Conservation (phyloP, 2,888 invertebrate species). For the Leptopilina syphax region DNA sequence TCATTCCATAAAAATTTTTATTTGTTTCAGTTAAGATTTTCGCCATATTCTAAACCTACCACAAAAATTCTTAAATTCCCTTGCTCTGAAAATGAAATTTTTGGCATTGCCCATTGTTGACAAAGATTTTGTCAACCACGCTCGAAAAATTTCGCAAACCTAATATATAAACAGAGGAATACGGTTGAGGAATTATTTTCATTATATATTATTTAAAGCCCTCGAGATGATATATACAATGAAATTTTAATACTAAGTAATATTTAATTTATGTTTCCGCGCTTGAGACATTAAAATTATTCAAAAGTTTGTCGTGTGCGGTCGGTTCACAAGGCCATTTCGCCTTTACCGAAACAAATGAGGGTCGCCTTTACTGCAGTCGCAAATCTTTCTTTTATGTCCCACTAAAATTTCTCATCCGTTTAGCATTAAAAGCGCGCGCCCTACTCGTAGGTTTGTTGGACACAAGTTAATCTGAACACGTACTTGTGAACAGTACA, state of each 20-base stretch:
- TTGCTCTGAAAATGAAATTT: no score
- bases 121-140: no score
- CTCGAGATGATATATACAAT: no score
- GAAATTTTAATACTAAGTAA: constrained; percentile 1
- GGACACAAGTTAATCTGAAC: constrained; percentile 21
- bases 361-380: constrained; percentile 18
- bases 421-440: constrained; percentile 22
- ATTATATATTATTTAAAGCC: no score
- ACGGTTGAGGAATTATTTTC: no score
- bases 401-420: constrained; percentile 24
- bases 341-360: constrained; percentile 14
- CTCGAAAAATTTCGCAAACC: no score
- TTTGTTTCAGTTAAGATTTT: no score
- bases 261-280: constrained; percentile 16
- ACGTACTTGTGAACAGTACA: neutral
- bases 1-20: no score
- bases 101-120: no score
- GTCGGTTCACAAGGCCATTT: constrained; percentile 10
- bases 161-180: no score
- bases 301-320: constrained; percentile 4
- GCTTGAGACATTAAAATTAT: constrained; percentile 10
- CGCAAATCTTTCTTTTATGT: constrained; percentile 30
- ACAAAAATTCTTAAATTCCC: no score
- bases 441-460: neutral
- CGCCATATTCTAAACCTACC: no score